Evolutionary conservation across 2,797 vertebrate genomes (phyloP).

Genomic region (Argentina silus): DNA sequence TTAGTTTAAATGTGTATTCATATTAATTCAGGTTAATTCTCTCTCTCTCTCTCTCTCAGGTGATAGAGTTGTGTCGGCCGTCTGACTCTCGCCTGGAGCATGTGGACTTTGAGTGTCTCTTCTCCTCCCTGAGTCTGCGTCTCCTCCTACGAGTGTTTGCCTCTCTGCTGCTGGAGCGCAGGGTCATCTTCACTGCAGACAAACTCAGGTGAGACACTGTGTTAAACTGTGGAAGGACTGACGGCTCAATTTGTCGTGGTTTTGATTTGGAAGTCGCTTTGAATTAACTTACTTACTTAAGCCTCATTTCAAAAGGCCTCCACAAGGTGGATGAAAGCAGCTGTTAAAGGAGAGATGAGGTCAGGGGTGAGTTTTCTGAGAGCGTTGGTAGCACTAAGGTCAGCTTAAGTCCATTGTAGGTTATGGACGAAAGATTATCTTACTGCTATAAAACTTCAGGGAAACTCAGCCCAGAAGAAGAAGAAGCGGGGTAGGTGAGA

Average conservation of each 20-base stretch:
- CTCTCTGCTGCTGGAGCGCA: conserved; percentile 92
- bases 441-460: too few species aligned
- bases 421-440: too few species aligned
- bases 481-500: conserved; percentile 1
- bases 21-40: not conserved
- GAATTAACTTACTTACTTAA: too few species aligned
- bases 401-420: too few species aligned
- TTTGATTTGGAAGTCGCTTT: too few species aligned
- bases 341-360: too few species aligned
- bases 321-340: too few species aligned
- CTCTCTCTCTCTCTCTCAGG: conserved; percentile 67
- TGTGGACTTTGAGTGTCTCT: conserved; percentile 95
- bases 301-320: too few species aligned
- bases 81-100: conserved; percentile 96
- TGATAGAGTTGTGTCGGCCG: conserved; percentile 92
- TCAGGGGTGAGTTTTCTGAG: too few species aligned
- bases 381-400: too few species aligned
- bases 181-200: conserved; percentile 96
- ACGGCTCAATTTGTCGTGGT: too few species aligned
- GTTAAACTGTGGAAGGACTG: not conserved
- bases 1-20: not conserved
- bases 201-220: conserved; percentile 87
- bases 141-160: conserved; percentile 94
- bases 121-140: conserved; percentile 90
- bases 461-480: conserved; percentile 30